Conservation (phyloP, 1,140 invertebrate species). For the Drosophila oshimai region DNA sequence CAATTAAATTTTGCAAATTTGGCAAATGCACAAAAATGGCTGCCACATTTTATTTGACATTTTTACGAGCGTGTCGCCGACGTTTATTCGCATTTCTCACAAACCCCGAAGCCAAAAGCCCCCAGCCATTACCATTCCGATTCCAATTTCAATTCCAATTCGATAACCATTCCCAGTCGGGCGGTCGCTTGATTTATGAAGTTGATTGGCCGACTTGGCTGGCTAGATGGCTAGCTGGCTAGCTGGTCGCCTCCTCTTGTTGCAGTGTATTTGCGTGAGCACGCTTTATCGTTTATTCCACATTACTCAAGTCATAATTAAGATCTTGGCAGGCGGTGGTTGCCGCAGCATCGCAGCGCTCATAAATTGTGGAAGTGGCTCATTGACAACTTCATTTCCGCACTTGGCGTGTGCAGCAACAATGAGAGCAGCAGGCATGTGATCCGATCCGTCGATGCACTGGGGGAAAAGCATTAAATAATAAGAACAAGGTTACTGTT, state of each 20-base stretch:
- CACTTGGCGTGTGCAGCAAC: slow-evolving; percentile 62
- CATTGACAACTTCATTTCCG: slow-evolving; percentile 81
- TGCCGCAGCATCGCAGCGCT: slow-evolving; percentile 58
- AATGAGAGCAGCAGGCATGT: slow-evolving; percentile 22
- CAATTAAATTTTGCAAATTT: slow-evolving; percentile 79
- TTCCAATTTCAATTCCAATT: slow-evolving; percentile 39
- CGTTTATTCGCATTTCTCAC: slow-evolving; percentile 39
- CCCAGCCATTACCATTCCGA: slow-evolving; percentile 6
- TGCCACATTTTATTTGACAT: slow-evolving; percentile 75
- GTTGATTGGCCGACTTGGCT: slow-evolving; percentile 59
- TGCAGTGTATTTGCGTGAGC: slow-evolving; percentile 74
- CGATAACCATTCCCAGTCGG: slow-evolving; percentile 9
- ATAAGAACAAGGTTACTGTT: no score
- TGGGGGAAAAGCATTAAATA: neutral
- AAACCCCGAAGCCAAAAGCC: neutral
- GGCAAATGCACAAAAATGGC: slow-evolving; percentile 77
- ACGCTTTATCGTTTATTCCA: slow-evolving; percentile 79
- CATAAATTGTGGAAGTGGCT: slow-evolving; percentile 81
- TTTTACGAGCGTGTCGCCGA: slow-evolving; percentile 64
- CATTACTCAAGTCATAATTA: slow-evolving; percentile 81
- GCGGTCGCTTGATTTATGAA: slow-evolving; percentile 61
- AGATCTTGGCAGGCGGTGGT: slow-evolving; percentile 72
- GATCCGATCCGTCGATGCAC: slow-evolving; percentile 12
- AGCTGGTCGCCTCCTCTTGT: slow-evolving; percentile 14
- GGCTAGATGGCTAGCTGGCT: neutral